phyloP scores from a whole-genome alignment of 2,888 invertebrate genomes.

The Agonopterix subpropinquella region DNA sequence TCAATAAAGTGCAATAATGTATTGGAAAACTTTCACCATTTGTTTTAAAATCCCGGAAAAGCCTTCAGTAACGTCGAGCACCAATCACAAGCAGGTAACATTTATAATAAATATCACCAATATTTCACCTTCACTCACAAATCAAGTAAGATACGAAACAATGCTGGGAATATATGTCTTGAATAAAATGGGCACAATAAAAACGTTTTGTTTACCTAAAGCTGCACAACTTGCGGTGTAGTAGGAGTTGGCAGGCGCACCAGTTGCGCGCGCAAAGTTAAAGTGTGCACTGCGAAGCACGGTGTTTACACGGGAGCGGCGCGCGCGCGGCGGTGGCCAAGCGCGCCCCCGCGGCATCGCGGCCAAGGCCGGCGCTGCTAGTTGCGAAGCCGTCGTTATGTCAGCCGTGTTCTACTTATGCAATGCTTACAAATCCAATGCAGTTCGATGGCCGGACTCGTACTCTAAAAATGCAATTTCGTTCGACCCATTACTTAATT shows the following conservation, averaged over 20 bases:
- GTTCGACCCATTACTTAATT: background rate
- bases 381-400: conserved; percentile 68
- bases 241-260: conserved; percentile 24
- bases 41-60: conserved; percentile 1
- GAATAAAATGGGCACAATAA: background rate
- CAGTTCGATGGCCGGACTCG: conserved; percentile 54
- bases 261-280: conserved; percentile 31
- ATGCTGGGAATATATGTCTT: too few relatives aligned
- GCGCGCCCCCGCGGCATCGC: conserved; percentile 31
- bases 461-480: conserved; percentile 1
- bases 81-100: too few relatives aligned
- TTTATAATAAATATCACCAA: too few relatives aligned
- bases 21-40: background rate
- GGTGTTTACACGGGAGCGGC: conserved; percentile 14
- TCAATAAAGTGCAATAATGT: background rate
- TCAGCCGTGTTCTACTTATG: conserved; percentile 73
- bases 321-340: conserved; percentile 3
- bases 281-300: conserved; percentile 27
- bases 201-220: conserved; percentile 12
- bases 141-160: too few relatives aligned
- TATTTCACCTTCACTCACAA: too few relatives aligned
- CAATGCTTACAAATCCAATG: conserved; percentile 60
- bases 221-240: conserved; percentile 8
- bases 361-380: conserved; percentile 57
- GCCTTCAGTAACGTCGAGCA: background rate